Evolutionary conservation across 2,113 vertebrate genomes (phyloP).

Genomic region (Theristicus caerulescens): DNA sequence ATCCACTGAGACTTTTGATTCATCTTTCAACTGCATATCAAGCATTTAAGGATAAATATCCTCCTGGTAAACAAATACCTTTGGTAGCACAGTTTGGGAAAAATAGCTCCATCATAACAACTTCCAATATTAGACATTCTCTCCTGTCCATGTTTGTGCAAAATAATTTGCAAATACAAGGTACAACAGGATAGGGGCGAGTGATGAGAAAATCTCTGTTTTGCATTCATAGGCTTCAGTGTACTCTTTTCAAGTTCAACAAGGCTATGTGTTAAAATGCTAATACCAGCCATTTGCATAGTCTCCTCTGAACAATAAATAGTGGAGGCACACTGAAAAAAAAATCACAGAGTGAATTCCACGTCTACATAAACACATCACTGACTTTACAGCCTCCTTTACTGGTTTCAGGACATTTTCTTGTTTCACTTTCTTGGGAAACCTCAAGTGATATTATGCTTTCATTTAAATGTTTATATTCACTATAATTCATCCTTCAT

Average conservation of each 20-base stretch:
- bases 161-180: background rate
- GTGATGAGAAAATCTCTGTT: background rate
- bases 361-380: background rate
- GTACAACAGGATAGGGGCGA: accelerated
- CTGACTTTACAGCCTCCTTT: background rate
- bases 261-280: background rate
- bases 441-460: background rate
- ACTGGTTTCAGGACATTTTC: background rate
- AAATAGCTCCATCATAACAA: background rate
- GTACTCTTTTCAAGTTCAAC: background rate
- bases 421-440: background rate
- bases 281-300: background rate
- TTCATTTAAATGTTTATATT: background rate
- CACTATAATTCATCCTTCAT: background rate
- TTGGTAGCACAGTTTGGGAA: background rate
- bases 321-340: background rate
- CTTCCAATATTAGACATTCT: background rate
- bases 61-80: background rate
- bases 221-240: background rate
- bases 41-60: background rate
- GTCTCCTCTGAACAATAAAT: background rate
- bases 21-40: background rate
- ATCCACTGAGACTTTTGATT: background rate
- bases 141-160: background rate
- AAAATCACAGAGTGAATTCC: background rate